Evolutionary conservation across 2,113 vertebrate genomes (phyloP), one percentile per base, ranked within the genome.

Genomic region (Barbus barbus): DNA sequence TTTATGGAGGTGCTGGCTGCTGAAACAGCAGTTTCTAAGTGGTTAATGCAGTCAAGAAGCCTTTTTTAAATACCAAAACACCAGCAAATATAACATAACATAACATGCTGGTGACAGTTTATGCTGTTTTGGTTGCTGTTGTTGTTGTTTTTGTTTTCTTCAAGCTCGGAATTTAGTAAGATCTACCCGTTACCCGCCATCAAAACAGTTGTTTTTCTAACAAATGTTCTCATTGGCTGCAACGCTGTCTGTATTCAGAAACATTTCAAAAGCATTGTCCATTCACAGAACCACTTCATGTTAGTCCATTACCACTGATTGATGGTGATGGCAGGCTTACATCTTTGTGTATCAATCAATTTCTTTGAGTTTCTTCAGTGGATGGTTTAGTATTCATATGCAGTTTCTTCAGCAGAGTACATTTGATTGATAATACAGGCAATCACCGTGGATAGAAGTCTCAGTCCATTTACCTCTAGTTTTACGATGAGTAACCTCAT

Each of bases 381-480:
- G 44, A 87, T 74, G 24, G 22, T 83, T 85, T 85, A 44, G 75
- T 75, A 85, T 85, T 82, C 83, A 83, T 61, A 44, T 75, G 72
- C 61, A 41, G 67, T 75, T 26, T 83, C 72, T 61, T 56, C 78
- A 41, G 63, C 33, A 18, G 31, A 78, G 77, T 60, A 44, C 61
- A 53, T 86, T 88, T 88, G 87, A 88, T 86, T 86, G 87, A 88
- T 88, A 84, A 78, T 28, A 51, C 28, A 88, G 81, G 81, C 84
- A 84, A 86, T 86, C 84, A 41, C n/a, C 1, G 33, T 65, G 53
- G 44, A 87, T 46, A 44, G 75, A 86, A 78, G 84, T 86, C 65
- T 86, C 73, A 84, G 44, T 84, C 71, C 78, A 86, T 86, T 88
- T 86, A 73, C 73, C 83, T 85, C 78, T 78, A 80, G 77, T 85